Conservation (phyloP, 2,888 invertebrate genomes). For the Acleris holmiana region DNA sequence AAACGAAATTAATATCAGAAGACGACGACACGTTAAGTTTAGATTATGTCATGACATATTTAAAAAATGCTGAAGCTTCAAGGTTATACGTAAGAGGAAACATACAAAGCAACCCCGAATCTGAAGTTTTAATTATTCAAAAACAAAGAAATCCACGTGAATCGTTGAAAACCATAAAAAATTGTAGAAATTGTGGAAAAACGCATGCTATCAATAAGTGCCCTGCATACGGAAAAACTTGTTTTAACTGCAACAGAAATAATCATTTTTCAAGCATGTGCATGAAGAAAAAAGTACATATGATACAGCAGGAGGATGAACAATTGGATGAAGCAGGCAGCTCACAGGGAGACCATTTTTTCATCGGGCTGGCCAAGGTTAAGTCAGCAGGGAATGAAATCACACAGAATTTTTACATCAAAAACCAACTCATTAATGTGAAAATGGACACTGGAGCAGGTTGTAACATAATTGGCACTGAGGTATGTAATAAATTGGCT, state of each 20-base stretch:
- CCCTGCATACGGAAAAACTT: slow-evolving; percentile 2
- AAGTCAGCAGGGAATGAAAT: neutral
- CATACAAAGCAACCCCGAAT: no score
- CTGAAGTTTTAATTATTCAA: neutral
- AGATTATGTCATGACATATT: slow-evolving; percentile 1
- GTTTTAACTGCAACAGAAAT: no score
- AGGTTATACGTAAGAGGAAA: no score
- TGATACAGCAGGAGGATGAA: neutral
- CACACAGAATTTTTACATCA: neutral
- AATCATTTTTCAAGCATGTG: no score
- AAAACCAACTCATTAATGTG: neutral
- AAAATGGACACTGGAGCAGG: no score
- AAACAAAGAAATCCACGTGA: neutral
- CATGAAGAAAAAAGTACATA: no score
- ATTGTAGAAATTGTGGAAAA: slow-evolving; percentile 2
- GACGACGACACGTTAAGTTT: neutral
- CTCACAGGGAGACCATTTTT: slow-evolving; percentile 5
- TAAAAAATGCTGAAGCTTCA: neutral
- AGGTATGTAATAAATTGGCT: no score
- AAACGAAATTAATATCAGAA: slow-evolving; percentile 4
- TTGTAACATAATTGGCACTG: no score
- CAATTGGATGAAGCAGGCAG: neutral
- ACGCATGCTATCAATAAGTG: slow-evolving; percentile 4
- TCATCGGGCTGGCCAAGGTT: slow-evolving; percentile 2
- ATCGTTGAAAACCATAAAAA: slow-evolving; percentile 3